These are phyloP conservation scores for Azorinus chamasolen DNA, from an alignment of 2,888 invertebrate species.

Conservation along the genomic window DNA sequence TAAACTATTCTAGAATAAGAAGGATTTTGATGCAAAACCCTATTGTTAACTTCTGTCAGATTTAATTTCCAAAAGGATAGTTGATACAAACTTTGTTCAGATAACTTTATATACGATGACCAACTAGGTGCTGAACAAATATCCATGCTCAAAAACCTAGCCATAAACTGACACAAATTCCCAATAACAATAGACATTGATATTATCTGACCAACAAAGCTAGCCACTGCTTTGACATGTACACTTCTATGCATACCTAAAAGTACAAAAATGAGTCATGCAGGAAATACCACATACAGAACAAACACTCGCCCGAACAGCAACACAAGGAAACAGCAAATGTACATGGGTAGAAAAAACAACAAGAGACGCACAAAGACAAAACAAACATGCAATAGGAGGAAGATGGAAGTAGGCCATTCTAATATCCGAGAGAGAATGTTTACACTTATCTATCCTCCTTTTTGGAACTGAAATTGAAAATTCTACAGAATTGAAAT, in stretches of 20 bases:
- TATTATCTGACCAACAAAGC: conserved; percentile 11
- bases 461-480: not conserved
- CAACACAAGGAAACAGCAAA: too few relatives aligned
- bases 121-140: not conserved
- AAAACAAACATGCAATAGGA: too few relatives aligned
- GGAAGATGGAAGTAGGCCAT: too few relatives aligned
- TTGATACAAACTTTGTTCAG: not conserved
- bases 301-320: too few relatives aligned
- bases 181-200: conserved; percentile 3
- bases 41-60: conserved; percentile 4
- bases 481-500: not conserved
- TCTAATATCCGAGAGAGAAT: not conserved
- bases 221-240: not conserved
- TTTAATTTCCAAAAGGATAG: conserved; percentile 12
- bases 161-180: not conserved
- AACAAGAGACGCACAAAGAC: too few relatives aligned
- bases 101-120: not conserved
- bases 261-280: too few relatives aligned
- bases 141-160: not conserved
- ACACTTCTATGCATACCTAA: not conserved
- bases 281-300: too few relatives aligned
- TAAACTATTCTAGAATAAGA: conserved; percentile 16
- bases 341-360: too few relatives aligned
- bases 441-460: not conserved
- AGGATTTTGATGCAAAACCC: not conserved